Evolutionary conservation across 2,888 invertebrate species (phyloP), one percentile per base, ranked within the genome.

Genomic region (Papilio demoleus): DNA sequence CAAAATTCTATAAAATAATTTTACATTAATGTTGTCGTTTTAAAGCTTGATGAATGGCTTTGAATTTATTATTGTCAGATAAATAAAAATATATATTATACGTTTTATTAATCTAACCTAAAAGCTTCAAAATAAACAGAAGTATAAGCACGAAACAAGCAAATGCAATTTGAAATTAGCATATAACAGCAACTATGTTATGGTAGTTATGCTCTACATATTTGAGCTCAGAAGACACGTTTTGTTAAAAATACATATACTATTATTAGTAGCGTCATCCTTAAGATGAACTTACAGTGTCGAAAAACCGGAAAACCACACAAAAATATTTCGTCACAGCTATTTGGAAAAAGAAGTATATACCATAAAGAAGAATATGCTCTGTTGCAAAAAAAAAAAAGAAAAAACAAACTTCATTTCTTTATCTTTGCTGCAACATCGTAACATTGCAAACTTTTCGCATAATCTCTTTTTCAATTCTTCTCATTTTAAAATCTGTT

Each of bases 101-200:
- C 31, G 3, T 31, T 31, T 31, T 3, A 4, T 31, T 31, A 4
- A 31, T 31, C 3, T 4, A 4, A 31, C 6, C 17, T 17, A 17
- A 31, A 31, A 4, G 27, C 31, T 31, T n/a, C 8, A n/a, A n/a
- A 53, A n/a, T 53, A 27, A 8, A 31, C 17, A 9, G 5, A 53
- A 24, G 14, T 50, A 27, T 17, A 31, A 1, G 31, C 17, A 31
- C 6, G 53, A n/a, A 31, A 56, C 53, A 31, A 17, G 27, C 1
- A 56, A 56, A 4, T 56, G 53, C 53, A 56, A 27, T 56, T 31
- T 56, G n/a, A 56, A 27, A 17, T 56, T 56, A 31, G 31, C 53
- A 56, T 56, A 56, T 31, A 17, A 56, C 9, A 56, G 14, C n/a
- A 56, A 56, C 6, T 4, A n/a, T 27, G n/a, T 14, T 24, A n/a